phyloP scores from a whole-genome alignment of 2,888 invertebrate species.

The Netelia melanura region DNA sequence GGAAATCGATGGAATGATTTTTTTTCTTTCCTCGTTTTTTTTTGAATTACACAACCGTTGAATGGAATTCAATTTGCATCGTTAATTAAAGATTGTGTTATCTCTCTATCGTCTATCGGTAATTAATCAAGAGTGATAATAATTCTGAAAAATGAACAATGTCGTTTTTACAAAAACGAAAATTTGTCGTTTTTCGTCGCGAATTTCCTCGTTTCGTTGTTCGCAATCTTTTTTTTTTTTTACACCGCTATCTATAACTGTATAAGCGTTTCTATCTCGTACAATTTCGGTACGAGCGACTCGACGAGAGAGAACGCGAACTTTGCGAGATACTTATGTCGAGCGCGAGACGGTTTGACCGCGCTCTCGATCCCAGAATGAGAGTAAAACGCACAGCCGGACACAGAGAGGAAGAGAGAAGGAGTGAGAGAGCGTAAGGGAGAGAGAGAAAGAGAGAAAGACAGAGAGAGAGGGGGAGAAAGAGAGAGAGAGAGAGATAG shows the following conservation, averaged over 20 bases:
- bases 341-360: conserved; percentile 51
- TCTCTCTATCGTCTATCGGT: too few relatives aligned
- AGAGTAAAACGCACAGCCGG: conserved; percentile 52
- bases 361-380: conserved; percentile 54
- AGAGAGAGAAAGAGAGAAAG: conserved; percentile 4
- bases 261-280: conserved; percentile 18
- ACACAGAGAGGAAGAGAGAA: conserved; percentile 6
- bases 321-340: conserved; percentile 4
- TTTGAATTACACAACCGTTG: not conserved
- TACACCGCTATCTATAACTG: not conserved
- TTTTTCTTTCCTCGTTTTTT: not conserved
- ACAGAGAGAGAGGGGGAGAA: conserved; percentile 16
- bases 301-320: conserved; percentile 5
- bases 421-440: too few relatives aligned
- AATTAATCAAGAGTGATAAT: too few relatives aligned
- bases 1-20: not conserved
- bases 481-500: not conserved
- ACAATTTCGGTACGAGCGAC: conserved; percentile 38
- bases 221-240: not conserved
- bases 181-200: not conserved
- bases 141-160: too few relatives aligned
- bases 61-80: too few relatives aligned
- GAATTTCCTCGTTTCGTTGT: not conserved
- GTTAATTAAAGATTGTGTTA: too few relatives aligned
- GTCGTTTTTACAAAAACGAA: not conserved